Evolutionary conservation across 2,113 vertebrate genomes (phyloP).

Genomic region (Microtus oregoni): DNA sequence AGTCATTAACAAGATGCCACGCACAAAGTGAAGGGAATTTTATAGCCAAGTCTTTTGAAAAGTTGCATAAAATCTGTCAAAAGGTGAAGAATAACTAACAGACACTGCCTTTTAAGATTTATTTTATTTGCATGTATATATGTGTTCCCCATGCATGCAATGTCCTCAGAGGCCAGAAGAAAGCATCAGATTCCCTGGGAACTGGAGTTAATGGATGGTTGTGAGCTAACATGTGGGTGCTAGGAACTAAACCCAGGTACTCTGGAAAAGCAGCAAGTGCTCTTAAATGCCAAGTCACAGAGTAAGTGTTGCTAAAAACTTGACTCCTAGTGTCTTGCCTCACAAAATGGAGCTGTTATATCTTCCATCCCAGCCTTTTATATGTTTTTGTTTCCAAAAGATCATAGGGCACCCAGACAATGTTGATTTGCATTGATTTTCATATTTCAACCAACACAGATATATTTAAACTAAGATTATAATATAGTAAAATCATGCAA

Average conservation of each 20-base stretch:
- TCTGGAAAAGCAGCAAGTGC: not conserved
- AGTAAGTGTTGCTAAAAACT: not conserved
- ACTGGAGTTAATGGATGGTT: not conserved
- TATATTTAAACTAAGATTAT: not conserved
- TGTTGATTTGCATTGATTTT: not conserved
- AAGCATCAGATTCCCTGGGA: not conserved
- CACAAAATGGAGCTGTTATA: not conserved
- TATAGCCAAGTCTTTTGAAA: constrained; percentile 59
- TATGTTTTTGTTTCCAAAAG: not conserved
- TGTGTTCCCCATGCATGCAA: not conserved
- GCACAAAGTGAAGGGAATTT: constrained; percentile 32
- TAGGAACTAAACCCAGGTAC: not conserved
- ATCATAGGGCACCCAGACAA: not conserved
- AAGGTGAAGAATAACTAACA: not conserved
- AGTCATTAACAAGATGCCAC: constrained; percentile 60
- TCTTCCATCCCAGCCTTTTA: not conserved
- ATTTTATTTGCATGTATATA: not conserved
- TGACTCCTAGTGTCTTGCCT: not conserved
- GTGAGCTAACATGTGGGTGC: not conserved
- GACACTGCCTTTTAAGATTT: not conserved
- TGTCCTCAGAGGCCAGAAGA: not conserved
- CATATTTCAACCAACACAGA: not conserved
- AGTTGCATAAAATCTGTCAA: constrained; percentile 43
- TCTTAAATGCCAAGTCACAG: not conserved
- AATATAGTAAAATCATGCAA: not conserved